Conservation (phyloP, 1,140 invertebrate species). For the Berghia stephanieae region DNA sequence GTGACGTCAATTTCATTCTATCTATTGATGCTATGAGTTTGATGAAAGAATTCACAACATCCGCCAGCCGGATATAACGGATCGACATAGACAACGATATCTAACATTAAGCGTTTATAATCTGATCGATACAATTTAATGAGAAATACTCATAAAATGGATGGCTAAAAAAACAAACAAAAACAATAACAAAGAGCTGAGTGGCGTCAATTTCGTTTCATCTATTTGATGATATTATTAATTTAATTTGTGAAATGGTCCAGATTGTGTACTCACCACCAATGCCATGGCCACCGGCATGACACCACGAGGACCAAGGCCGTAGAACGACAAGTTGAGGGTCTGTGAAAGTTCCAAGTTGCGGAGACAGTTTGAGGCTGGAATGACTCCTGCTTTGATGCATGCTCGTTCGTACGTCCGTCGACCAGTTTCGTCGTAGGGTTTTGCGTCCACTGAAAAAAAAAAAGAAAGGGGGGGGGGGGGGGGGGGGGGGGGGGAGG, state of each 20-base stretch:
- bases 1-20: too few species aligned
- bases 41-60: too few species aligned
- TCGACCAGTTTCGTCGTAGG: conserved; percentile 55
- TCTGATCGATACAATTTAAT: too few species aligned
- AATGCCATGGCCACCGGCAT: conserved; percentile 58
- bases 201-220: too few species aligned
- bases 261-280: conserved; percentile 52
- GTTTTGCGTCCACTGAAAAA: conserved; percentile 37
- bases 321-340: conserved; percentile 55
- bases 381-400: conserved; percentile 50
- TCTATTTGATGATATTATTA: too few species aligned
- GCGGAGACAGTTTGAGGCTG: conserved; percentile 43
- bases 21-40: too few species aligned
- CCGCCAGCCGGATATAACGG: too few species aligned
- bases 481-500: neutral
- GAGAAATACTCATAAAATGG: too few species aligned
- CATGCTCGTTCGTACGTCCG: conserved; percentile 57
- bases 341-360: conserved; percentile 42
- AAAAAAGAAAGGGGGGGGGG: neutral
- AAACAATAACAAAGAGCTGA: too few species aligned
- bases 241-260: neutral
- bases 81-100: too few species aligned
- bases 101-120: too few species aligned
- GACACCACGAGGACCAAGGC: conserved; percentile 49
- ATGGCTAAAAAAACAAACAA: too few species aligned